These are phyloP conservation scores for Xanthorhoe designata DNA, from an alignment of 2,888 invertebrate genomes.

Conservation along the genomic window DNA sequence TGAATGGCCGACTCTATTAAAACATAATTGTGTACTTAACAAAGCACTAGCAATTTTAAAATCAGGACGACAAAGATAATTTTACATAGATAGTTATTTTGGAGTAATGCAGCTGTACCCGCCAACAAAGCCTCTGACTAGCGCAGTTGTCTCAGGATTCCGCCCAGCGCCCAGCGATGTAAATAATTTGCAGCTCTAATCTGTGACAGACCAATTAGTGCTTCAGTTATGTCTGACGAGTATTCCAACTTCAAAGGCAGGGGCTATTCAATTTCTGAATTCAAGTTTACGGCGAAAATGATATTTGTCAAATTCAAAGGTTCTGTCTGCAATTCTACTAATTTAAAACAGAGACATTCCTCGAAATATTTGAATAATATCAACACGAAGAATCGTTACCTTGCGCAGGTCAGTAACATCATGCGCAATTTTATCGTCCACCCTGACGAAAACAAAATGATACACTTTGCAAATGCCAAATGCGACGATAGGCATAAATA, in stretches of 20 bases:
- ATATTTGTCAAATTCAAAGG: constrained; percentile 9
- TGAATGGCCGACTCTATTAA: background rate
- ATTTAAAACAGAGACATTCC: constrained; percentile 40
- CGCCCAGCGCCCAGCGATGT: constrained; percentile 63
- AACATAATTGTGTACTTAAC: background rate
- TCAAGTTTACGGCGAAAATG: constrained; percentile 18
- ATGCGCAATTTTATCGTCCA: constrained; percentile 35
- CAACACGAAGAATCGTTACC: constrained; percentile 48
- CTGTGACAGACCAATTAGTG: constrained; percentile 42
- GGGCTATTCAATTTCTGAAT: constrained; percentile 29
- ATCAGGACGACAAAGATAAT: constrained; percentile 2
- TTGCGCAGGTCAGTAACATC: constrained; percentile 52
- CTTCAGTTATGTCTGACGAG: constrained; percentile 38
- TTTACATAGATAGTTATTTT: constrained; percentile 6
- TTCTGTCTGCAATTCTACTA: constrained; percentile 8
- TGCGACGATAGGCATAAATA: constrained; percentile 42
- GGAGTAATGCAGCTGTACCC: constrained; percentile 49
- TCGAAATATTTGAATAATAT: constrained; percentile 42
- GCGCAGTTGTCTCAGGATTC: constrained; percentile 68
- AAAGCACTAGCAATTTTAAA: constrained; percentile 2
- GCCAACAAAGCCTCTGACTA: constrained; percentile 75
- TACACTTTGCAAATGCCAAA: constrained; percentile 37
- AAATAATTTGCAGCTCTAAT: constrained; percentile 62
- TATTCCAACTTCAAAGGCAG: constrained; percentile 35
- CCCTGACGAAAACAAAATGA: constrained; percentile 27